These are phyloP conservation scores for Pogoniulus pusillus DNA, from an alignment of 2,797 vertebrate species.

Conservation along the genomic window DNA sequence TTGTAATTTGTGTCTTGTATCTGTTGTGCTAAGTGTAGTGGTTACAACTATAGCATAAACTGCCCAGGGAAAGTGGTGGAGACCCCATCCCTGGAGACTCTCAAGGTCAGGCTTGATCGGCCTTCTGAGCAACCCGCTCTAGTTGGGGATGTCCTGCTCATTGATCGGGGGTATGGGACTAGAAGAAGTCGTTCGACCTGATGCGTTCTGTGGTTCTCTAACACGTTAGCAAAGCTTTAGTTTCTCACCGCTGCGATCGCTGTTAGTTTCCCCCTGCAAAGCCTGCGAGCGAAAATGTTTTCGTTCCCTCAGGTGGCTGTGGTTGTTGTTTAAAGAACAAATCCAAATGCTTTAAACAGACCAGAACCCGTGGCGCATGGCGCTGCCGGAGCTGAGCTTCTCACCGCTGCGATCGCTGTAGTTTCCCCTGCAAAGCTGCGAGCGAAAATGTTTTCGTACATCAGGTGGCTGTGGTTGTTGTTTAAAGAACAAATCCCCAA, in stretches of 20 bases:
- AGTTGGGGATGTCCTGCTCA: too few species aligned
- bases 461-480: neutral
- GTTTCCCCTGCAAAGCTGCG: neutral
- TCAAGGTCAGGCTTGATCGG: too few species aligned
- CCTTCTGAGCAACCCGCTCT: too few species aligned
- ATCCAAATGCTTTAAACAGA: neutral
- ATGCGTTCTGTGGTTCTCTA: neutral
- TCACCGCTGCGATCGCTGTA: neutral
- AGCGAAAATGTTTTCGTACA: neutral
- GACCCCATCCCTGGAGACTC: too few species aligned
- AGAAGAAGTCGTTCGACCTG: too few species aligned
- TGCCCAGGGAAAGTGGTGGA: too few species aligned
- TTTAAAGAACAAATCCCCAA: neutral
- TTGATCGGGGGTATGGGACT: too few species aligned
- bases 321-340: neutral
- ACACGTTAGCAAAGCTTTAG: neutral
- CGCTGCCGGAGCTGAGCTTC: neutral
- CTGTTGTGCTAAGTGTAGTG: neutral
- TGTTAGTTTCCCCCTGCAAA: neutral
- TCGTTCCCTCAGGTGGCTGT: neutral
- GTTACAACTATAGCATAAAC: neutral
- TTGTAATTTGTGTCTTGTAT: neutral
- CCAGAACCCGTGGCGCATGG: neutral
- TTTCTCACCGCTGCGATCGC: neutral
- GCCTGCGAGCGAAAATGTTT: neutral